phyloP scores from a whole-genome alignment of 1,140 invertebrate genomes.

The Hyphantria cunea region DNA sequence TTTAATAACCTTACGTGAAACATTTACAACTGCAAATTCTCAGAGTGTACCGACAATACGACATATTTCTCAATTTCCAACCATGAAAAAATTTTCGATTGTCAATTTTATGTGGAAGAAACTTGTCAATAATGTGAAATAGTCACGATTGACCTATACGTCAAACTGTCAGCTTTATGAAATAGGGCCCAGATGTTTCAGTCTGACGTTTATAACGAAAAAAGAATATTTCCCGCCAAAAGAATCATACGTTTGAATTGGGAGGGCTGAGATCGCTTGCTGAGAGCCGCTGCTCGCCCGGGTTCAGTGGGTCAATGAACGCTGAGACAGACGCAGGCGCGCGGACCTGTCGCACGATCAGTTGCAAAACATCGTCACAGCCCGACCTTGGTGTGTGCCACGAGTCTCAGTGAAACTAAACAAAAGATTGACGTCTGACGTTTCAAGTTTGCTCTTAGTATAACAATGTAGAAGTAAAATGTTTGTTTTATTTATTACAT shows the following conservation, averaged over 20 bases:
- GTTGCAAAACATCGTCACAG: slow-evolving; percentile 63
- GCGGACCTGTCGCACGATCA: slow-evolving; percentile 63
- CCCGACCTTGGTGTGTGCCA: slow-evolving; percentile 40
- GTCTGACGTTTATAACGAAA: neutral
- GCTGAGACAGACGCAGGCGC: slow-evolving; percentile 43
- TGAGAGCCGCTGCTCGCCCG: slow-evolving; percentile 29
- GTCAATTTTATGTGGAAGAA: no score
- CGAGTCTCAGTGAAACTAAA: slow-evolving; percentile 23
- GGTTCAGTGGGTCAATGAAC: slow-evolving; percentile 76
- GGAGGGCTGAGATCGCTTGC: slow-evolving; percentile 1
- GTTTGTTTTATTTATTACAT: no score
- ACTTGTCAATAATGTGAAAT: no score
- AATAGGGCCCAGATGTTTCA: neutral
- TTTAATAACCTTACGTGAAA: no score
- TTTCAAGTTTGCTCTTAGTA: slow-evolving; percentile 7
- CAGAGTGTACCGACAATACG: no score
- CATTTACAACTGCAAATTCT: no score
- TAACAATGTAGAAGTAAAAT: no score
- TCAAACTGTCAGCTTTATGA: no score
- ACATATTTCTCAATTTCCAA: no score
- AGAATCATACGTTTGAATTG: slow-evolving; percentile 11
- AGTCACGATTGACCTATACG: no score
- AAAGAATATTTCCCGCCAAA: slow-evolving; percentile 48
- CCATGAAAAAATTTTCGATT: no score
- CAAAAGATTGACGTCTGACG: slow-evolving; percentile 22